These are phyloP conservation scores for Gymnothorax reevesii DNA, from an alignment of 2,797 vertebrate species.

Conservation along the genomic window DNA sequence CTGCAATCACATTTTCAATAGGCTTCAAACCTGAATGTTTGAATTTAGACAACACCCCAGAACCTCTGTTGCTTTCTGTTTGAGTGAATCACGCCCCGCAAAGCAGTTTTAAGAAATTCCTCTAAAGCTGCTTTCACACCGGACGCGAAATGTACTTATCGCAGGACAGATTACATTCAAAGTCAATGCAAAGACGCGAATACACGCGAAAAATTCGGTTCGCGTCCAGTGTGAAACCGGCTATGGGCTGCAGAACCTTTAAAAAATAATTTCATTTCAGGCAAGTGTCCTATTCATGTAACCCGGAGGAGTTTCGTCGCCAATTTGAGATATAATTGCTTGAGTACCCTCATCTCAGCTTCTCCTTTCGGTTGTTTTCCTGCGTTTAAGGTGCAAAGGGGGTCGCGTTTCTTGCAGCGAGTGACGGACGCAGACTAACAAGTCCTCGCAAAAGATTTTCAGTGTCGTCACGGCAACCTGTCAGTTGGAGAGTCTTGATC, in stretches of 20 bases:
- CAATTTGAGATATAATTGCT: not conserved
- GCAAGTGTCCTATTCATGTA: not conserved
- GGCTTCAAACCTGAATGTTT: not conserved
- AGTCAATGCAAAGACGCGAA: too few species aligned
- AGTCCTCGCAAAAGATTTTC: not conserved
- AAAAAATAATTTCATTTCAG: too few species aligned
- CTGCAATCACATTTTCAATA: not conserved
- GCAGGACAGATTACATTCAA: too few species aligned
- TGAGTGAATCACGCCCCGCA: too few species aligned
- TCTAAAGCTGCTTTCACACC: too few species aligned
- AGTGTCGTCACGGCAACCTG: slow-evolving; percentile 1
- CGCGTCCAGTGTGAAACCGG: too few species aligned
- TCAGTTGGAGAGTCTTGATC: not conserved
- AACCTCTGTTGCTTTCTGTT: not conserved
- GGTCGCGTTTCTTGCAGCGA: not conserved
- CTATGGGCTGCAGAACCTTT: too few species aligned
- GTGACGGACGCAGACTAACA: not conserved
- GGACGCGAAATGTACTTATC: too few species aligned
- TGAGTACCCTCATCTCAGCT: not conserved
- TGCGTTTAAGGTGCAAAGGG: not conserved
- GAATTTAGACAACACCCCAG: not conserved
- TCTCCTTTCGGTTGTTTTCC: not conserved
- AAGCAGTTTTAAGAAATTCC: too few species aligned
- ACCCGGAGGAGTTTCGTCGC: not conserved
- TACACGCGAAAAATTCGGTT: too few species aligned